These are phyloP conservation scores for Loripinus fragilis DNA, from an alignment of 2,888 invertebrate genomes.

Conservation along the genomic window DNA sequence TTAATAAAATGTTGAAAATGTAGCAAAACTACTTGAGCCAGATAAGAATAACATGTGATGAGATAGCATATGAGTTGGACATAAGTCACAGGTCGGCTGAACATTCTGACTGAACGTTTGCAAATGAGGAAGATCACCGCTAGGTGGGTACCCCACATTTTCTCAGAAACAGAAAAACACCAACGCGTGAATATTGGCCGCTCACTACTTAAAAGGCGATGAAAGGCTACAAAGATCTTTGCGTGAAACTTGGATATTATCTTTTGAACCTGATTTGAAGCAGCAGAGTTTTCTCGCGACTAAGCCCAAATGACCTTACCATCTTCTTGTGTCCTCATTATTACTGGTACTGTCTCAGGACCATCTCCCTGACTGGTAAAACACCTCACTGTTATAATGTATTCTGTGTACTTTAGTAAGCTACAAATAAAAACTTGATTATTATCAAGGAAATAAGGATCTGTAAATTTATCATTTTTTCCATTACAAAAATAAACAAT, in stretches of 20 bases:
- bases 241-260: constrained; percentile 17
- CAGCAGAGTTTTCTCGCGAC: no score
- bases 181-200: background rate
- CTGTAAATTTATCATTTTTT: no score
- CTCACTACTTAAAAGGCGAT: constrained; percentile 1
- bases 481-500: no score
- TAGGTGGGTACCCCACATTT: constrained; percentile 20
- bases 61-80: constrained; percentile 19
- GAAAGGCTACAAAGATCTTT: constrained; percentile 23
- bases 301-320: constrained; percentile 87
- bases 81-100: constrained; percentile 18
- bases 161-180: constrained; percentile 21
- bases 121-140: constrained; percentile 23
- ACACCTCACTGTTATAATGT: constrained; percentile 94
- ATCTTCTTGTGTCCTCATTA: constrained; percentile 94
- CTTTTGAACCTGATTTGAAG: constrained; percentile 11
- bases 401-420: constrained; percentile 77
- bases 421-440: constrained; percentile 28
- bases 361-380: constrained; percentile 99
- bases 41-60: constrained; percentile 9
- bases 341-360: constrained; percentile 89
- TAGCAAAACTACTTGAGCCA: background rate
- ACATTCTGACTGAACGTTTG: constrained; percentile 18
- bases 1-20: no score
- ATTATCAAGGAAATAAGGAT: no score